Percentiles rank a stretch among this genome's conserved stretches.
Conservation (phyloP, 2,888 invertebrate species). For the Willowsia nigromaculata region DNA sequence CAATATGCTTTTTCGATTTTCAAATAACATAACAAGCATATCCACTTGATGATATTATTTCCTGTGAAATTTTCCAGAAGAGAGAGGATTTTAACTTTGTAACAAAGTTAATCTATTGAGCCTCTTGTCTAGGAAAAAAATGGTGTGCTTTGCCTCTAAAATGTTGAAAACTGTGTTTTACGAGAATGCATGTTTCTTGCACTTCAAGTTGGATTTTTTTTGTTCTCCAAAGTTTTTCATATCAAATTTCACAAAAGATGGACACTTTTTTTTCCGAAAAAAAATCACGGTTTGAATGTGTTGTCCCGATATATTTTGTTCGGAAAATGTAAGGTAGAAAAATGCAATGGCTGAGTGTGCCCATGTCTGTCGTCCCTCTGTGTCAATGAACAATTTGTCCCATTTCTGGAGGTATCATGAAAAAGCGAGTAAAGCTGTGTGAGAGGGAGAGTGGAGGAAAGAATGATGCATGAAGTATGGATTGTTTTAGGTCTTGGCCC, state of each 20-base stretch:
- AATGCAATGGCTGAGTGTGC: background rate
- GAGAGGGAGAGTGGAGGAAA: background rate
- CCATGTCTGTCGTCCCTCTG: background rate
- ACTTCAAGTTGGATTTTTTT: background rate
- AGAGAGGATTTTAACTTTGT: background rate
- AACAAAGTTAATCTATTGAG: background rate
- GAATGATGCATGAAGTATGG: constrained; percentile 29
- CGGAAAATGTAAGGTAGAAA: background rate
- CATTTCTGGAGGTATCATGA: background rate
- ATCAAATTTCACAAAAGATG: constrained; percentile 55
- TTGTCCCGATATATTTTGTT: constrained; percentile 1
- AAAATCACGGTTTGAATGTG: constrained; percentile 3
- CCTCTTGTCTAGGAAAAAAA: constrained; percentile 17
- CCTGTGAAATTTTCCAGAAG: constrained; percentile 67
- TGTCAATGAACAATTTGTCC: constrained; percentile 70
- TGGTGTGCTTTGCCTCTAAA: too few relatives aligned
- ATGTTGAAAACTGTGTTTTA: background rate
- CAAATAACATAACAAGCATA: too few relatives aligned
- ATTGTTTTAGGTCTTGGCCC: constrained; percentile 35
- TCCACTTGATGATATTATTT: constrained; percentile 11
- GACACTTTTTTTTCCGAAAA: background rate
- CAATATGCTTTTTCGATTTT: too few relatives aligned
- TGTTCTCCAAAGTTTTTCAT: constrained; percentile 32
- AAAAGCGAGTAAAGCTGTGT: background rate
- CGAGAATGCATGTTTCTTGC: background rate